Evolutionary conservation across 2,888 invertebrate genomes (phyloP), one percentile per base, ranked within the genome.

Genomic region (Stenichneumon culpator): DNA sequence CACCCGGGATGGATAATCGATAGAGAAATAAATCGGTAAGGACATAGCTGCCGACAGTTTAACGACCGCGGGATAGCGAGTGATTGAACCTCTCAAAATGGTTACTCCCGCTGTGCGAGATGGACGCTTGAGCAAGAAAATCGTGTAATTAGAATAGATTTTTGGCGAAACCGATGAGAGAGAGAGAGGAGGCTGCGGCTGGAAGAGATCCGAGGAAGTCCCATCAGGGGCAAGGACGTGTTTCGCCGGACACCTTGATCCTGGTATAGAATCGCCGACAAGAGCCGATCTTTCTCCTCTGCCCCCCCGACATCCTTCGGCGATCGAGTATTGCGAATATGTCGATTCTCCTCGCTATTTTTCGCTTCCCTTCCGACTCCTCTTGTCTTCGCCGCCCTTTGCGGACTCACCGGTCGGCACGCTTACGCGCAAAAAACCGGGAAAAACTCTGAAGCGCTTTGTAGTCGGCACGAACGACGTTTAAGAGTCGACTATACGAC

Each of bases 211-310:
- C 65, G 68, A 19, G 47, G 60, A 69, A 52, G 75, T 77, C 63
- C 54, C 77, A 68, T 82, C 60, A 63, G 68, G 79, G 72, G 54
- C 68, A 47, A 68, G 83, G 79, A 83, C 85, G 85, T 77, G 83
- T 83, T 83, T 86, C 77, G 80, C 25, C 73, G 80, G 77, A 86
- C 85, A 86, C 85, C 85, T 86, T 80, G 85, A 82, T 80, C 85
- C 74, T 80, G 25, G 67, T 68, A 60, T 60, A 44, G 79, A 39
- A 25, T 77, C 72, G 79, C 82, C 79, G 79, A 74, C 79, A 75
- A 70, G 73, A 68, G 65, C 22, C 44, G 22, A 60, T 70, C 73
- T 28, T 81, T 39, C 39, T 39, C 84, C 69, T 74, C 74, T 60
- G 68, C 84, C 83, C 80, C 84, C 65, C 79, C 78, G 73, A 74